Percentiles rank a stretch among this genome's conserved stretches.
Conservation (phyloP, 2,797 vertebrate genomes). For the Hozukius guyotensis region DNA sequence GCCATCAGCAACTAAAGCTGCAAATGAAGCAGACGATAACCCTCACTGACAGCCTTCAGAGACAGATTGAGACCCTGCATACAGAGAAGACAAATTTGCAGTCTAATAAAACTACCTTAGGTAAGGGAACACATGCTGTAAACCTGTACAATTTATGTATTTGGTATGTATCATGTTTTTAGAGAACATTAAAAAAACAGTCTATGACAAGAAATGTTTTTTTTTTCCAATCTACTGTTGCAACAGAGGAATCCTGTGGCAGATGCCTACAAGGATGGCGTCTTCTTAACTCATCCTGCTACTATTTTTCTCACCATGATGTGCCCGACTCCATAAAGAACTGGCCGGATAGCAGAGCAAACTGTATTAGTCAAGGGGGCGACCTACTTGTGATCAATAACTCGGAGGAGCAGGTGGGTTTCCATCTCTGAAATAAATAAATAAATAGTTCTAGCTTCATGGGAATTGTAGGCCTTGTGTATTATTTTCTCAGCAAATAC, state of each 20-base stretch:
- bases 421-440: not conserved
- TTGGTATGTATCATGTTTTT: not conserved
- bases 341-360: conserved; percentile 63
- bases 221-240: conserved; percentile 7
- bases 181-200: not conserved
- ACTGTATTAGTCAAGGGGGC: conserved; percentile 49
- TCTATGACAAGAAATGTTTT: not conserved
- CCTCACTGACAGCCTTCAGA: conserved; percentile 33
- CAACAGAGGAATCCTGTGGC: conserved; percentile 68
- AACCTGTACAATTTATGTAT: not conserved
- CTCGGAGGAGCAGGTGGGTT: conserved; percentile 57
- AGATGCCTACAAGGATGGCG: conserved; percentile 65
- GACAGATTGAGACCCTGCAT: conserved; percentile 33
- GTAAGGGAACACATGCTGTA: conserved; percentile 29
- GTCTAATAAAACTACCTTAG: conserved; percentile 22
- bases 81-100: conserved; percentile 36
- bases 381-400: conserved; percentile 61
- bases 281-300: conserved; percentile 63
- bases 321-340: conserved; percentile 29
- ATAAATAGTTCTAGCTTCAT: not conserved
- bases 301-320: conserved; percentile 58
- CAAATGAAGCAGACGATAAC: conserved; percentile 28
- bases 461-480: not conserved
- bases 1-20: conserved; percentile 6
- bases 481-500: not conserved